Evolutionary conservation across 2,888 invertebrate species (phyloP).

Genomic region (Athrips mouffetella): DNA sequence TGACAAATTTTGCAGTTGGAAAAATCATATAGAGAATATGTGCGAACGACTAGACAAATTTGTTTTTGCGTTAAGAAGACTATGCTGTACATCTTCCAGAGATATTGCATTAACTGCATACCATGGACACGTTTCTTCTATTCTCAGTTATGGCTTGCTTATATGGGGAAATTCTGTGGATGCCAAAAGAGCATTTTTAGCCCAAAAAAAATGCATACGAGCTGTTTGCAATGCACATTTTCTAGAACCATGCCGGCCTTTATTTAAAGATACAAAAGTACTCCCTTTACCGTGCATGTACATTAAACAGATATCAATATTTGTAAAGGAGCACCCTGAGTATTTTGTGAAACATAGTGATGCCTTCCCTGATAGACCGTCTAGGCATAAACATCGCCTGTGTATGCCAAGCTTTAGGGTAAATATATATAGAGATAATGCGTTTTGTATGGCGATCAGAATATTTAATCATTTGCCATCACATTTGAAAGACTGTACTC

Average conservation of each 20-base stretch:
- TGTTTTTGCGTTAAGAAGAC: not conserved
- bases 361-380: not conserved
- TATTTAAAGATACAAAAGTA: not conserved
- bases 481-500: not conserved
- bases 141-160: not conserved
- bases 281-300: not conserved
- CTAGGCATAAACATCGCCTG: not conserved
- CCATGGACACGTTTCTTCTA: not conserved
- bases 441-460: not conserved
- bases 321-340: not conserved
- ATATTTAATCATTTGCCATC: not conserved
- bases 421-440: not conserved
- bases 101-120: not conserved
- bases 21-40: not conserved
- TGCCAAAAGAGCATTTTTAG: not conserved
- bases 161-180: not conserved
- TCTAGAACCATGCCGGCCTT: not conserved
- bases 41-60: not conserved
- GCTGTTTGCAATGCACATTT: not conserved
- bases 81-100: not conserved
- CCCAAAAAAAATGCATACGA: slow-evolving; percentile 1
- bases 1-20: not conserved
- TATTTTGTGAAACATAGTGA: not conserved
- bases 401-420: not conserved
- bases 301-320: not conserved